phyloP scores from a whole-genome alignment of 2,888 invertebrate genomes.

The Drosophila koepferae region DNA sequence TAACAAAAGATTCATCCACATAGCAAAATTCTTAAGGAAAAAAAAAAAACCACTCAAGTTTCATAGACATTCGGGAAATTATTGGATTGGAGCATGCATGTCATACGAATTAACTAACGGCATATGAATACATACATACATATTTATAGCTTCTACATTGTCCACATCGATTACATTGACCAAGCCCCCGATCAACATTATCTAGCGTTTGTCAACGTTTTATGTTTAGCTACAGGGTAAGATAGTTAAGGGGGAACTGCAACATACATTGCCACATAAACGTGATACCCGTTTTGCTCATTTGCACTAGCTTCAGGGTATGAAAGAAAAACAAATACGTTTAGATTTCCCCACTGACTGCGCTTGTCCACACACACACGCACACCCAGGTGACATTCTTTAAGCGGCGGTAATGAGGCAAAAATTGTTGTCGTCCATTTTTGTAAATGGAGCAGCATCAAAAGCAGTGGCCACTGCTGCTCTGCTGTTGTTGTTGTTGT shows the following conservation, averaged over 20 bases:
- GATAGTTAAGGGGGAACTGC: neutral
- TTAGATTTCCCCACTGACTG: slow-evolving; percentile 56
- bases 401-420: slow-evolving; percentile 67
- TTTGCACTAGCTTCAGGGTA: slow-evolving; percentile 5
- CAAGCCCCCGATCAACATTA: neutral
- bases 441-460: slow-evolving; percentile 76
- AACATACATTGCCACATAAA: neutral
- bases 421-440: slow-evolving; percentile 72
- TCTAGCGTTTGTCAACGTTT: neutral
- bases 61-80: neutral
- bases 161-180: neutral
- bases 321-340: slow-evolving; percentile 31
- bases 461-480: slow-evolving; percentile 22
- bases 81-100: neutral
- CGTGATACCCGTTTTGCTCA: slow-evolving; percentile 4
- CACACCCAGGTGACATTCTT: slow-evolving; percentile 68
- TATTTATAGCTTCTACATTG: neutral
- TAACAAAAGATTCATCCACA: neutral
- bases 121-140: neutral
- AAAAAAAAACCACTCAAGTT: neutral
- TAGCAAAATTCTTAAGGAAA: neutral
- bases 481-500: slow-evolving; percentile 40
- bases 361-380: slow-evolving; percentile 24
- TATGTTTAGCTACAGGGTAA: neutral
- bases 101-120: neutral